These are phyloP conservation scores for Pogonus chalceus DNA, from an alignment of 1,140 invertebrate genomes.

Conservation along the genomic window DNA sequence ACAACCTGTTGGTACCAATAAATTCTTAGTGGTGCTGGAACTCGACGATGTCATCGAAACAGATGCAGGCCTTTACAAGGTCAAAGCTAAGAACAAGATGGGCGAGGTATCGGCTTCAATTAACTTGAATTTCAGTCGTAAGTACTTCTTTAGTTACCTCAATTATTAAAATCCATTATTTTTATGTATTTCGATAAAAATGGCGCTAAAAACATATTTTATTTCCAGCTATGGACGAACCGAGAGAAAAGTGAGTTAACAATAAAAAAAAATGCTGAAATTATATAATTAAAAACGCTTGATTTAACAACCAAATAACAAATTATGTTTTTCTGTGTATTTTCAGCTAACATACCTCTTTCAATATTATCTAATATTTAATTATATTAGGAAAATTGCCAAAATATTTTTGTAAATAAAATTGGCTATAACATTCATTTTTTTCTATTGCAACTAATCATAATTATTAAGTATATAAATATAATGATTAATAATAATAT, in stretches of 20 bases:
- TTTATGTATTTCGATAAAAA: background rate
- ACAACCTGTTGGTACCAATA: slow-evolving; percentile 72
- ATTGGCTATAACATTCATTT: no score
- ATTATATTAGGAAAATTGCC: background rate
- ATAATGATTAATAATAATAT: background rate
- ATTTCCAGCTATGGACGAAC: slow-evolving; percentile 70
- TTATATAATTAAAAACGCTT: no score
- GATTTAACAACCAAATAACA: no score
- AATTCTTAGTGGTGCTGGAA: slow-evolving; percentile 83
- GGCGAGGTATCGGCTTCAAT: slow-evolving; percentile 97
- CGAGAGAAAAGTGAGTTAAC: slow-evolving; percentile 72
- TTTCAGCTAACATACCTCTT: no score
- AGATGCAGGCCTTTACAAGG: slow-evolving; percentile 94
- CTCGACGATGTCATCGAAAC: slow-evolving; percentile 91
- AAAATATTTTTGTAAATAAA: background rate
- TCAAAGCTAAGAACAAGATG: slow-evolving; percentile 94
- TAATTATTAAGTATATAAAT: no score
- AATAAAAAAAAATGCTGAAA: no score
- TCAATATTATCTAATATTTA: background rate
- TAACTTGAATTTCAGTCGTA: slow-evolving; percentile 97
- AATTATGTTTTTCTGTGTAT: no score
- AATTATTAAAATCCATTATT: background rate
- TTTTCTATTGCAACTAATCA: no score
- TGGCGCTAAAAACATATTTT: slow-evolving; percentile 9
- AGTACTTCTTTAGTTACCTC: slow-evolving; percentile 42